Evolutionary conservation across 2,797 vertebrate species (phyloP).

Genomic region (Anas georgica): DNA sequence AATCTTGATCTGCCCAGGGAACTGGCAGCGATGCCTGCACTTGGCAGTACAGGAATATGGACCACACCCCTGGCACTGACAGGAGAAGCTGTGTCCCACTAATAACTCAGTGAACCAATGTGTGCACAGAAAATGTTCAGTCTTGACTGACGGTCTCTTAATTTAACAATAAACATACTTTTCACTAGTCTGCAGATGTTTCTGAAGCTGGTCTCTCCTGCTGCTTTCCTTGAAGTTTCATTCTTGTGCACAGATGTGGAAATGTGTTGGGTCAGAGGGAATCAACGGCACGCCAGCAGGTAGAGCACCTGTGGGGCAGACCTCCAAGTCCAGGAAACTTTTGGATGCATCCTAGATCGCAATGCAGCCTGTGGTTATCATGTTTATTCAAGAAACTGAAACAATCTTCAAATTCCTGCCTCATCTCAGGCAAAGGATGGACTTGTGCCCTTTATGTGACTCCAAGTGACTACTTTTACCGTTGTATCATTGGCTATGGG

Average conservation of each 20-base stretch:
- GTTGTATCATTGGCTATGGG: fast-evolving
- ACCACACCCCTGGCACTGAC: not conserved
- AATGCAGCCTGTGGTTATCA: not conserved
- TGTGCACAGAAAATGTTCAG: not conserved
- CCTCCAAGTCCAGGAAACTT: not conserved
- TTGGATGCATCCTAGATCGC: not conserved
- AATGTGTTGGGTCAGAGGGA: not conserved
- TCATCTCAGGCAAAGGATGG: not conserved
- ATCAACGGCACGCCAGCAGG: not conserved
- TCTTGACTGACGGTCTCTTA: not conserved
- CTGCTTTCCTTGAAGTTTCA: not conserved
- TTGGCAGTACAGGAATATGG: not conserved
- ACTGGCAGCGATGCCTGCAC: not conserved
- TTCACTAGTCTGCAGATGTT: not conserved
- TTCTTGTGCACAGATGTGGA: not conserved
- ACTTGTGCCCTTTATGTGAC: not conserved
- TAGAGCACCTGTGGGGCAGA: fast-evolving
- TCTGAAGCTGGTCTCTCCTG: not conserved
- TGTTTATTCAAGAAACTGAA: not conserved
- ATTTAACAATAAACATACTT: not conserved
- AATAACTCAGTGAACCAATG: not conserved
- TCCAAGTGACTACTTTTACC: not conserved
- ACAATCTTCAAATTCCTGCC: not conserved
- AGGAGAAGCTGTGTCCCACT: not conserved
- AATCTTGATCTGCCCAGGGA: not conserved